Conservation (phyloP, 2,888 invertebrate species). For the Eristalis arbustorum region DNA sequence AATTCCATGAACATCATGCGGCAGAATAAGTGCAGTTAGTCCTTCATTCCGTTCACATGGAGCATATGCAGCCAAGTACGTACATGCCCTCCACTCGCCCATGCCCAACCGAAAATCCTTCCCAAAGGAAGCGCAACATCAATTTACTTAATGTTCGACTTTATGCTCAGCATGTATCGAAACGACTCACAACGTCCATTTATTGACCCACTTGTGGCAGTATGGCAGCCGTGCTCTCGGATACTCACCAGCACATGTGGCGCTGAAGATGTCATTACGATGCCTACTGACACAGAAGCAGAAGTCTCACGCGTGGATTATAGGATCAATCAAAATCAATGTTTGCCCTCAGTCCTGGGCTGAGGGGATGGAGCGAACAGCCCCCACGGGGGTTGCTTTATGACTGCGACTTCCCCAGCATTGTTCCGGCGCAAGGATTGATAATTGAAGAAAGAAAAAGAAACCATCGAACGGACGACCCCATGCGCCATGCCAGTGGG, state of each 20-base stretch:
- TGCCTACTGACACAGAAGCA: conserved; percentile 13
- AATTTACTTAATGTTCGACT: conserved; percentile 1
- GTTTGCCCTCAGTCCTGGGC: background rate
- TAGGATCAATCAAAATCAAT: conserved; percentile 33
- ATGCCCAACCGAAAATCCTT: background rate
- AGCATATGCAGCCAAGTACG: background rate
- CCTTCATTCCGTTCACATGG: background rate
- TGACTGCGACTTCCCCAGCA: background rate
- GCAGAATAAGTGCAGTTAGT: background rate
- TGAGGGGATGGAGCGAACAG: background rate
- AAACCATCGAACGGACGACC: background rate
- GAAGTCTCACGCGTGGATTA: conserved; percentile 31
- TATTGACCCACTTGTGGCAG: conserved; percentile 30
- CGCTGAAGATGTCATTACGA: conserved; percentile 17
- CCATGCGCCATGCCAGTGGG: no score
- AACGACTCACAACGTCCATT: conserved; percentile 1
- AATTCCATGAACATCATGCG: conserved; percentile 6
- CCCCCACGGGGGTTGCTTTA: background rate
- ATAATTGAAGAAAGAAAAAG: conserved; percentile 18
- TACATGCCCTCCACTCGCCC: background rate
- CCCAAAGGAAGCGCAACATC: conserved; percentile 2
- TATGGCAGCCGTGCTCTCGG: background rate
- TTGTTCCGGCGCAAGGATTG: conserved; percentile 4
- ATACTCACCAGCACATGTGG: background rate
- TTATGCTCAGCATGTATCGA: background rate